Percentiles rank a stretch among this genome's conserved stretches.
Evolutionary conservation across 2,113 vertebrate species (phyloP).

Genomic region (Otocyon megalotis): DNA sequence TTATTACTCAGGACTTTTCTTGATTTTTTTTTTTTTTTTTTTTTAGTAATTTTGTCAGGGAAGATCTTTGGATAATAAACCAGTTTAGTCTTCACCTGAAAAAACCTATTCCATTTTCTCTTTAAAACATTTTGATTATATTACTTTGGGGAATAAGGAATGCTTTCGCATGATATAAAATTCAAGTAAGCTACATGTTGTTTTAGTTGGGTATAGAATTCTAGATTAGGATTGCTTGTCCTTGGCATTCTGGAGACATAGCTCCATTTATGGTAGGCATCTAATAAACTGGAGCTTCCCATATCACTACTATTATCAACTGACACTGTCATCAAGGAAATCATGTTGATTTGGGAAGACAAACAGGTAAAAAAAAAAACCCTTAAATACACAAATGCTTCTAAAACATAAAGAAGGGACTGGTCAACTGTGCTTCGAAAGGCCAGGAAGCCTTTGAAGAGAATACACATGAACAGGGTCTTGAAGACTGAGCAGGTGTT

Average conservation of each 20-base stretch:
- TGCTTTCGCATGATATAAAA: neutral
- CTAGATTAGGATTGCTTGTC: neutral
- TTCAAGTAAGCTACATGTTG: neutral
- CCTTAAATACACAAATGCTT: neutral
- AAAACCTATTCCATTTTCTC: neutral
- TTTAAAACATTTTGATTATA: neutral
- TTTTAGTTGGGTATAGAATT: neutral
- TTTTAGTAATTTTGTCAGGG: neutral
- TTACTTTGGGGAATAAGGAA: neutral
- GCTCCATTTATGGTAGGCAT: neutral
- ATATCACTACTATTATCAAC: neutral
- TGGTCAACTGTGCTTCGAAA: neutral
- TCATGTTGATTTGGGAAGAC: neutral
- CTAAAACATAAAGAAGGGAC: neutral
- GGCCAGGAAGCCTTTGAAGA: neutral
- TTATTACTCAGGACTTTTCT: slow-evolving; percentile 6
- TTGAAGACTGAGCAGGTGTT: neutral
- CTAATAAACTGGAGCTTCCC: neutral
- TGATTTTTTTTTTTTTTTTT: neutral
- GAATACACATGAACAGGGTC: neutral
- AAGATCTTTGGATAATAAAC: slow-evolving; percentile 13
- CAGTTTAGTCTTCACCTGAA: neutral
- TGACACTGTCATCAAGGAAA: neutral
- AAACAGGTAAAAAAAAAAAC: neutral
- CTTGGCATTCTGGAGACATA: neutral